These are phyloP conservation scores for Tapera naevia DNA, from an alignment of 2,797 vertebrate genomes.

Conservation along the genomic window DNA sequence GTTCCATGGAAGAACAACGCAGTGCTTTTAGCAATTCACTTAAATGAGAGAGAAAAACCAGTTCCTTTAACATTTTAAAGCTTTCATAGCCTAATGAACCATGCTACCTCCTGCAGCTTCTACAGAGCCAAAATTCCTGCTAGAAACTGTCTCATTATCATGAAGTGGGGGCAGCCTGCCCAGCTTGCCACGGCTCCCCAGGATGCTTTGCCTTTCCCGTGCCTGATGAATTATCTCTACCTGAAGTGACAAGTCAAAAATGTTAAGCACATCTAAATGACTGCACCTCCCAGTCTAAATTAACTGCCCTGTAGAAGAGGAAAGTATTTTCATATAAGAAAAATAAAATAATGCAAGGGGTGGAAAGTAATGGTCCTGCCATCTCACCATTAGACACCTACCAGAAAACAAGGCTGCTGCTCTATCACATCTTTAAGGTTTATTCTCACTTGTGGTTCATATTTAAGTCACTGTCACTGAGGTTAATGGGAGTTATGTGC, in stretches of 20 bases:
- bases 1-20: conserved; percentile 27
- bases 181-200: neutral
- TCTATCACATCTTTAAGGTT: neutral
- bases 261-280: neutral
- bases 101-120: conserved; percentile 50
- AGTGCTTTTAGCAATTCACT: conserved; percentile 55
- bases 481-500: neutral
- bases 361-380: neutral
- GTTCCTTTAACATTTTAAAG: conserved; percentile 40
- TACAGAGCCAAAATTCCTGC: conserved; percentile 12
- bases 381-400: neutral
- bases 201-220: neutral
- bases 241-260: neutral
- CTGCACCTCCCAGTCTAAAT: neutral
- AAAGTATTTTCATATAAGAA: neutral
- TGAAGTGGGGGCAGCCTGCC: neutral
- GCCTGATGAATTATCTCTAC: neutral
- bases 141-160: conserved; percentile 15
- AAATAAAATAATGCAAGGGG: neutral
- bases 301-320: neutral
- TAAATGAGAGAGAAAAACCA: conserved; percentile 41
- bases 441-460: neutral
- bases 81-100: conserved; percentile 65
- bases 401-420: neutral
- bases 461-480: neutral